phyloP scores from a whole-genome alignment of 2,113 vertebrate genomes.

The Crotalus tigris region DNA sequence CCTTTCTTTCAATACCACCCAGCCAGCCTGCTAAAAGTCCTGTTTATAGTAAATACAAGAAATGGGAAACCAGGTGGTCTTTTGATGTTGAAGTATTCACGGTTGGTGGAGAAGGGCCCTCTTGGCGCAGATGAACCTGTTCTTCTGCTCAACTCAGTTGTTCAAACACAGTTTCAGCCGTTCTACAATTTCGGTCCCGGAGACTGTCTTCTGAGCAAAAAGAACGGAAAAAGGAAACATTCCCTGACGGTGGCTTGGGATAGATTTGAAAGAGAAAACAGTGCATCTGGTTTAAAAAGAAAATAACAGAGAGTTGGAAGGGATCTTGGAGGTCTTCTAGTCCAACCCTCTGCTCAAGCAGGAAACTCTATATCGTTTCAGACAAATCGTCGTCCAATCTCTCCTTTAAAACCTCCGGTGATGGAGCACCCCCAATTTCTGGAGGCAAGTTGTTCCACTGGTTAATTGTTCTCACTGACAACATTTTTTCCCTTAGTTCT shows the following conservation, averaged over 20 bases:
- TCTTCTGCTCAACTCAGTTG: conserved; percentile 40
- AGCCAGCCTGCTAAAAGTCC: conserved; percentile 51
- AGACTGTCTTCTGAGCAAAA: conserved; percentile 47
- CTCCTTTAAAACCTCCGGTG: background rate
- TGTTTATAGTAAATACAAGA: conserved; percentile 65
- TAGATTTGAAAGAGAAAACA: conserved; percentile 33
- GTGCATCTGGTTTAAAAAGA: conserved; percentile 17
- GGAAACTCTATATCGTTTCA: background rate
- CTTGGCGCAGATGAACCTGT: conserved; percentile 42
- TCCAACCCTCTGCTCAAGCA: background rate
- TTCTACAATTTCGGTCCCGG: conserved; percentile 60
- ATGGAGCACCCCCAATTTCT: background rate
- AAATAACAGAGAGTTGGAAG: background rate
- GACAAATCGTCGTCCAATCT: background rate
- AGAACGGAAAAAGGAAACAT: conserved; percentile 11
- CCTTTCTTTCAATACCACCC: conserved; percentile 55
- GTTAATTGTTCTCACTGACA: background rate
- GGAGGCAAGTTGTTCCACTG: background rate
- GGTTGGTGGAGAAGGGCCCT: conserved; percentile 53
- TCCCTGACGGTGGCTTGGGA: background rate
- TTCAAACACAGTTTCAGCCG: conserved; percentile 54
- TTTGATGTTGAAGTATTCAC: conserved; percentile 59
- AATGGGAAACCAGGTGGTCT: conserved; percentile 63
- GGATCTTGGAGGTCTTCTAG: background rate
- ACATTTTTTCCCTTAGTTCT: rapidly evolving